Percentiles rank a stretch among this genome's conserved stretches.
phyloP scores from a whole-genome alignment of 1,140 invertebrate genomes.

The Aphelinus atriplicis region DNA sequence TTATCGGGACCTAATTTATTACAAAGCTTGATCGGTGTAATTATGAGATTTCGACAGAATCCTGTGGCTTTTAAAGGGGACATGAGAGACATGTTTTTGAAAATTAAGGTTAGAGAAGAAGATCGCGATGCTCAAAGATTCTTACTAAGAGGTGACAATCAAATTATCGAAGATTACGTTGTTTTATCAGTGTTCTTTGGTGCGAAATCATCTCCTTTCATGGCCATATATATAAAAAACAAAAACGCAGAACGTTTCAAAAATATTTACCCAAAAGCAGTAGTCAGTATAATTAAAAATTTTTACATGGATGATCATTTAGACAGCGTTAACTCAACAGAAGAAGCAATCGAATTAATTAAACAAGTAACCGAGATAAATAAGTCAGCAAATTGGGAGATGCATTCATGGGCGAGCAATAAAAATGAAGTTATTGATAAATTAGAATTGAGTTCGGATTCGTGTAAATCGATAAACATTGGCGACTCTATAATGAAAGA shows the following conservation, averaged over 20 bases:
- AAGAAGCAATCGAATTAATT: constrained; percentile 23
- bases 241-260: constrained; percentile 10
- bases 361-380: constrained; percentile 26
- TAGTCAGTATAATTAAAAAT: not conserved
- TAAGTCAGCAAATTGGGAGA: constrained; percentile 32
- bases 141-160: constrained; percentile 11
- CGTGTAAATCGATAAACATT: not conserved
- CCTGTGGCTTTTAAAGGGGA: constrained; percentile 46
- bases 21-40: not conserved
- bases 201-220: constrained; percentile 49
- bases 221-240: constrained; percentile 44
- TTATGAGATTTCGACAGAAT: constrained; percentile 30
- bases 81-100: constrained; percentile 1
- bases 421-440: not conserved
- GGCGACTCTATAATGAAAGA: not conserved
- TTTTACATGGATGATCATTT: constrained; percentile 38
- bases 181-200: constrained; percentile 56
- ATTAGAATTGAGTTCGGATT: not conserved
- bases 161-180: constrained; percentile 24
- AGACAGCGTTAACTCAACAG: constrained; percentile 22
- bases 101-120: not conserved
- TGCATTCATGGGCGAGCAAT: constrained; percentile 23
- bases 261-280: not conserved
- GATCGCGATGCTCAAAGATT: constrained; percentile 14
- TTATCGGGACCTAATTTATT: not conserved